Percentiles rank a stretch among this genome's conserved stretches.
Conservation (phyloP, 1,140 invertebrate species). For the Archegozetes longisetosus region DNA sequence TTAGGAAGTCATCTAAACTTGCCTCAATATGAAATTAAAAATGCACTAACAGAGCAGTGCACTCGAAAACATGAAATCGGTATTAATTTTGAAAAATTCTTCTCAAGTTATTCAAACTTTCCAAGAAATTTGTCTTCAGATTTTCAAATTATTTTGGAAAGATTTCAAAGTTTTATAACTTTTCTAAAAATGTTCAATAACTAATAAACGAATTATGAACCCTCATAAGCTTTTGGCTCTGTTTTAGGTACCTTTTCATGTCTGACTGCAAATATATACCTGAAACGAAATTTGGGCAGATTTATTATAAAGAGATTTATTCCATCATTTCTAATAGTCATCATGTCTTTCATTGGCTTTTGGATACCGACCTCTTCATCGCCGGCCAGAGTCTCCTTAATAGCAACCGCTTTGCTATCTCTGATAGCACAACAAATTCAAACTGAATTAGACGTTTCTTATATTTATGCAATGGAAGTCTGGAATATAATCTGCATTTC, state of each 20-base stretch:
- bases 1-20: slow-evolving; percentile 3
- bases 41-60: no score
- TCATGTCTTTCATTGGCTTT: slow-evolving; percentile 8
- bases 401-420: slow-evolving; percentile 6
- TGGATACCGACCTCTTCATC: slow-evolving; percentile 3
- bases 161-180: no score
- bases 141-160: no score
- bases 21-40: slow-evolving; percentile 9
- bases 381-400: slow-evolving; percentile 2
- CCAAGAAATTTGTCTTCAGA: no score
- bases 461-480: slow-evolving; percentile 4
- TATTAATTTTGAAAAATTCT: no score
- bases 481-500: not conserved
- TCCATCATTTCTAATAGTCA: slow-evolving; percentile 7
- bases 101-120: no score
- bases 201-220: no score
- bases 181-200: no score
- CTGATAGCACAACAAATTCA: slow-evolving; percentile 14
- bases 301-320: slow-evolving; percentile 6
- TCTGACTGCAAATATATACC: not conserved
- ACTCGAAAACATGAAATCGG: no score
- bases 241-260: not conserved
- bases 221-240: no score
- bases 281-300: not conserved
- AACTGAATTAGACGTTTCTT: slow-evolving; percentile 4